These are phyloP conservation scores for Brienomyrus longianalis DNA, from an alignment of 2,113 vertebrate genomes.

Conservation along the genomic window DNA sequence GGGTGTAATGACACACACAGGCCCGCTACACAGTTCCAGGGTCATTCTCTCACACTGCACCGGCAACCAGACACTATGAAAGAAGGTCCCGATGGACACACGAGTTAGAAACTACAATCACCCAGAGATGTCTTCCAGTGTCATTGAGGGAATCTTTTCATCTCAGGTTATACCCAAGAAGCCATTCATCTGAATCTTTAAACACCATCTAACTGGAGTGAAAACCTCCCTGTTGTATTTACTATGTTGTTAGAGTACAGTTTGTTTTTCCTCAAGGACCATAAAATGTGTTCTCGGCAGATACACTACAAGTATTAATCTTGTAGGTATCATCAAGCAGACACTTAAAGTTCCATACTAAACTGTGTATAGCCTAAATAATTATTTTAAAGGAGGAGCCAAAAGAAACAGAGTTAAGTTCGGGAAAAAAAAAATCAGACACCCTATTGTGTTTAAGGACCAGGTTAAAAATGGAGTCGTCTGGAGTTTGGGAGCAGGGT, in stretches of 20 bases:
- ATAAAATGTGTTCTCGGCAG: background rate
- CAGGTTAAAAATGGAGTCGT: background rate
- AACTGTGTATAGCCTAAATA: background rate
- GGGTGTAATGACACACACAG: constrained; percentile 33
- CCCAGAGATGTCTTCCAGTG: background rate
- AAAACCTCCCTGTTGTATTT: background rate
- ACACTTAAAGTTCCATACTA: background rate
- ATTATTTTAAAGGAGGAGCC: background rate
- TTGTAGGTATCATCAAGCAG: background rate
- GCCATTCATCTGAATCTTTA: background rate
- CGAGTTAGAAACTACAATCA: background rate
- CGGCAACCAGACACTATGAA: background rate
- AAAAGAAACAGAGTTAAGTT: background rate
- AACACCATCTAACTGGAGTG: background rate
- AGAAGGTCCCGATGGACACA: background rate
- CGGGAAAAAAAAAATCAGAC: background rate
- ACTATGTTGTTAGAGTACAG: background rate
- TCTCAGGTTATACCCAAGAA: background rate
- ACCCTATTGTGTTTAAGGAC: background rate
- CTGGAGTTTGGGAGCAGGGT: background rate
- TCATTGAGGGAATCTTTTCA: background rate
- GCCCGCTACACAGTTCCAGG: constrained; percentile 19
- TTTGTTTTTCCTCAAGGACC: background rate
- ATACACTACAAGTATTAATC: background rate
- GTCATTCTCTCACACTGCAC: constrained; percentile 24